phyloP scores from a whole-genome alignment of 2,797 vertebrate genomes.

The Echiichthys vipera region DNA sequence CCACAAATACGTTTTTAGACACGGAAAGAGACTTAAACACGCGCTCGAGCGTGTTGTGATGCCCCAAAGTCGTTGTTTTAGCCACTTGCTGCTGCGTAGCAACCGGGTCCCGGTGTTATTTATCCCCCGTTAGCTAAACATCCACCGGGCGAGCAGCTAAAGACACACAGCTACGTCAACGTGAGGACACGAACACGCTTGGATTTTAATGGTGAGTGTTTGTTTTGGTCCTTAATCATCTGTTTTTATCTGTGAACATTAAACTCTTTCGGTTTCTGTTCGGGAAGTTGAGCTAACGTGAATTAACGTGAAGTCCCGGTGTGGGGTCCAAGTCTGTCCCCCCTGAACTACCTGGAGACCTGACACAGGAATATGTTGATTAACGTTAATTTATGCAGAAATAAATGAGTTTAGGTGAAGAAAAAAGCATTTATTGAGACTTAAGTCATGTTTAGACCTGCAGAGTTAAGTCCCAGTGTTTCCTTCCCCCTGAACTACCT shows the following conservation, averaged over 20 bases:
- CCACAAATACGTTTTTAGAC: slow-evolving; percentile 24
- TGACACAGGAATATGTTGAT: no score
- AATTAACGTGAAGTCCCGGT: slow-evolving; percentile 20
- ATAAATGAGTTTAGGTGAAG: no score
- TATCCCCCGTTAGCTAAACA: slow-evolving; percentile 54
- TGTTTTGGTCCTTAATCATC: rapidly evolving
- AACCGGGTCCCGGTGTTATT: slow-evolving; percentile 53
- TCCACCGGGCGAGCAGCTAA: slow-evolving; percentile 50
- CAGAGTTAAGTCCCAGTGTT: no score
- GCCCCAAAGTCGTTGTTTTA: not conserved
- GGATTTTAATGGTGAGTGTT: slow-evolving; percentile 26
- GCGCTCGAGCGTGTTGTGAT: rapidly evolving
- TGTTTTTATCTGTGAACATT: not conserved
- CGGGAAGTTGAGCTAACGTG: slow-evolving; percentile 38
- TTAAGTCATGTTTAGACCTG: no score
- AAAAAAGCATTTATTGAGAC: no score
- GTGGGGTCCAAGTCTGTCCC: slow-evolving; percentile 15
- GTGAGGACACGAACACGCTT: not conserved
- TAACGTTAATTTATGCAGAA: no score
- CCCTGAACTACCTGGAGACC: not conserved
- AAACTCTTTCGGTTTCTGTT: not conserved
- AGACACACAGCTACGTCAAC: slow-evolving; percentile 28
- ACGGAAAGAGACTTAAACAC: slow-evolving; percentile 43
- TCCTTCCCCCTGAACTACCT: no score
- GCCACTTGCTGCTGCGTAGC: slow-evolving; percentile 28